Evolutionary conservation across 1,140 invertebrate species (phyloP).

Genomic region (Saccostrea glomerata): DNA sequence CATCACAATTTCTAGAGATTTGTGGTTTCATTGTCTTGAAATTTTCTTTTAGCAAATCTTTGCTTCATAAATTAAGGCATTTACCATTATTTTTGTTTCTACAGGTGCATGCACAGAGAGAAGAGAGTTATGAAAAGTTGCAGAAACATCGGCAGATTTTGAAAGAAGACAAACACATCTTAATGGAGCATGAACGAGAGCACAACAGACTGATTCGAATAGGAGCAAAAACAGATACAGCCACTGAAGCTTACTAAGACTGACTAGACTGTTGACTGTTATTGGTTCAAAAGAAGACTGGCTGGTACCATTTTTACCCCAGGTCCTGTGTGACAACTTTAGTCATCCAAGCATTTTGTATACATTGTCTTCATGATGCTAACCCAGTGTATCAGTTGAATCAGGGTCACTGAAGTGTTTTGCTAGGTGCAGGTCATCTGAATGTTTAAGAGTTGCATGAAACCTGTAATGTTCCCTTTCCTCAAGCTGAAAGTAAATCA

Average conservation of each 20-base stretch:
- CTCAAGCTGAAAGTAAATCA: not conserved
- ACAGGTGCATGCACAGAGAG: constrained; percentile 70
- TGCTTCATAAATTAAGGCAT: not conserved
- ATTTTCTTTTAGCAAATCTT: not conserved
- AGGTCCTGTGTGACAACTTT: constrained; percentile 33
- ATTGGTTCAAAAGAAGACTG: not conserved
- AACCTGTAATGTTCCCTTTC: not conserved
- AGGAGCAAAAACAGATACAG: constrained; percentile 56
- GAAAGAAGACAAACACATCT: constrained; percentile 68
- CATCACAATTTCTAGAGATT: not conserved
- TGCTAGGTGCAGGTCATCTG: constrained; percentile 22
- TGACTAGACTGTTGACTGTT: not conserved
- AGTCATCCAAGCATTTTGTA: constrained; percentile 20
- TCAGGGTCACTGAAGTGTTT: constrained; percentile 30
- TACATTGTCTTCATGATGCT: not conserved
- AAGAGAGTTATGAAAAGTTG: constrained; percentile 70
- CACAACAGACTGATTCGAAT: constrained; percentile 67
- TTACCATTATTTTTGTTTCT: constrained; percentile 43
- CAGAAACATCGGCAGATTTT: constrained; percentile 68
- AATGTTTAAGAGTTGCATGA: constrained; percentile 25
- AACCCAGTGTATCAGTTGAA: not conserved
- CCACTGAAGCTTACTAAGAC: constrained; percentile 42
- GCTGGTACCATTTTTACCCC: not conserved
- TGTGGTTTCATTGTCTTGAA: not conserved
- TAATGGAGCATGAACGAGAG: constrained; percentile 70